Conservation (phyloP, 2,113 vertebrate species). For the Alexandromys fortis region DNA sequence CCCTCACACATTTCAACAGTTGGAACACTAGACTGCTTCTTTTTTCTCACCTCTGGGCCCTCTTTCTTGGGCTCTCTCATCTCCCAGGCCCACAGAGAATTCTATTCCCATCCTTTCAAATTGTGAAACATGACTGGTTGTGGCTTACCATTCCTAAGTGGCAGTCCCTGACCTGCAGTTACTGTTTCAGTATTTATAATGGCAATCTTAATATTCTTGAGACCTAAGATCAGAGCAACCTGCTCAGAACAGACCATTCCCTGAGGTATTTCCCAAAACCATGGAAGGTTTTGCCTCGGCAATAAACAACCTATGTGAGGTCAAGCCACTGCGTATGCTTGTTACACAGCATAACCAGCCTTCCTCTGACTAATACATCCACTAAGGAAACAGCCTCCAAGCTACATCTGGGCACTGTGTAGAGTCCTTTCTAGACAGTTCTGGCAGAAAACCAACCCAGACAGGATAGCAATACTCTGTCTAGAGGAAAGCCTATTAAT, state of each 20-base stretch:
- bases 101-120: neutral
- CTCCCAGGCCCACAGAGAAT: neutral
- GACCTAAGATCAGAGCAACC: neutral
- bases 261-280: neutral
- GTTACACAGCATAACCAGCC: neutral
- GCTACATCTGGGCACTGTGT: neutral
- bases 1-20: neutral
- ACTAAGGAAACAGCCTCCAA: neutral
- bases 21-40: neutral
- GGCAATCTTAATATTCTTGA: neutral
- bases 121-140: neutral
- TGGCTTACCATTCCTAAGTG: neutral
- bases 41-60: no score
- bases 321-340: neutral
- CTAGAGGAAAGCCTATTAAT: conserved; percentile 22
- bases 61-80: neutral
- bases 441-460: neutral
- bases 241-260: neutral
- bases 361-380: neutral
- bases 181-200: fast-evolving
- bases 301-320: neutral
- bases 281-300: neutral
- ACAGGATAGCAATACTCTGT: neutral
- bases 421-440: neutral
- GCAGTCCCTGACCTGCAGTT: neutral